Evolutionary conservation across 2,113 vertebrate genomes (phyloP).

Genomic region (Tyrannus savana): DNA sequence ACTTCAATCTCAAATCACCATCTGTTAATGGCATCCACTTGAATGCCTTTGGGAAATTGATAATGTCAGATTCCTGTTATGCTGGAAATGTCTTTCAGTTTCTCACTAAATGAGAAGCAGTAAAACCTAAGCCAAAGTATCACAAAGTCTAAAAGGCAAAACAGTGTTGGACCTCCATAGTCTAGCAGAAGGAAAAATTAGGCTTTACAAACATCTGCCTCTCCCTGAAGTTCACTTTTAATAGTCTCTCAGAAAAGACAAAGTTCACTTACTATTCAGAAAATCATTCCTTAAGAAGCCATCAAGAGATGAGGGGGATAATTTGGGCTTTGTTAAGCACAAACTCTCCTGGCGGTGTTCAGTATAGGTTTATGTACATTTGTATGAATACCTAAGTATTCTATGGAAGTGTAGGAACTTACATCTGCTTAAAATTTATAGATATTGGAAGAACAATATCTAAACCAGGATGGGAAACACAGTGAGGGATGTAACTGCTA

Average conservation of each 20-base stretch:
- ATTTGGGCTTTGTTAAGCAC: background rate
- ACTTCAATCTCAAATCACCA: background rate
- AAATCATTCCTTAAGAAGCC: background rate
- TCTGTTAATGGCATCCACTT: background rate
- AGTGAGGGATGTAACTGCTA: background rate
- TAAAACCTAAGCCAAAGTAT: background rate
- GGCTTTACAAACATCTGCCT: background rate
- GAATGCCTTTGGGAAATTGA: background rate
- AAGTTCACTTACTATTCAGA: background rate
- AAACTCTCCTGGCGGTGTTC: background rate
- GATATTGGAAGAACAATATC: background rate
- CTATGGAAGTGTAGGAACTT: background rate
- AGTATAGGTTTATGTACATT: background rate
- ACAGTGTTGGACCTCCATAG: background rate
- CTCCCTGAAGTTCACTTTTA: background rate
- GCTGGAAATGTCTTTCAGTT: background rate
- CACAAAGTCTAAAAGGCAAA: background rate
- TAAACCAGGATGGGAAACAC: background rate
- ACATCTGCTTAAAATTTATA: background rate
- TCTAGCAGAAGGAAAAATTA: background rate
- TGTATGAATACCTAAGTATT: background rate
- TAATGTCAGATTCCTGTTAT: background rate
- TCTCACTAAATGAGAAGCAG: background rate
- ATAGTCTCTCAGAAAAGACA: background rate
- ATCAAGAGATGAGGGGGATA: background rate